Evolutionary conservation across 2,797 vertebrate species (phyloP).

Genomic region (Craterocephalus amniculus): DNA sequence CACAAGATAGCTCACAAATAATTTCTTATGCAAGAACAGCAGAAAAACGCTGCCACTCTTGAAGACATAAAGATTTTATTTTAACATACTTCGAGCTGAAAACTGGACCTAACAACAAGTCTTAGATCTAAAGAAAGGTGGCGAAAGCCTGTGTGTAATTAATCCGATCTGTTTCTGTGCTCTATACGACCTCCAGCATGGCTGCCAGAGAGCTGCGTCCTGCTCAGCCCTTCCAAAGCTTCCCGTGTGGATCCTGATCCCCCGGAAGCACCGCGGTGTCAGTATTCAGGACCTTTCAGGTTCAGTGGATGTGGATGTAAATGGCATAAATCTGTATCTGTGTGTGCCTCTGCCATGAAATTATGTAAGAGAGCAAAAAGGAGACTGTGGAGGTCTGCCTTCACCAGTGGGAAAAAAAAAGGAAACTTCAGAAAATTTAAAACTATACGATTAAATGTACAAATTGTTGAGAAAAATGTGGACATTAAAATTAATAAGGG

Average conservation of each 20-base stretch:
- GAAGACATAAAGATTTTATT: background rate
- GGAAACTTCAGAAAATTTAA: no score
- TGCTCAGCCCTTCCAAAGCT: background rate
- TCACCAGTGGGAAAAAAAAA: background rate
- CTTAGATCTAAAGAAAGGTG: no score
- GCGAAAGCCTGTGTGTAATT: background rate
- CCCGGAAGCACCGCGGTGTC: background rate
- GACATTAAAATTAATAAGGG: no score
- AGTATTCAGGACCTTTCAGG: background rate
- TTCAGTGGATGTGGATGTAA: background rate
- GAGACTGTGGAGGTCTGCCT: conserved; percentile 1
- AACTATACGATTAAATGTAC: no score
- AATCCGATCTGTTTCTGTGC: background rate
- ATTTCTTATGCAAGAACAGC: background rate
- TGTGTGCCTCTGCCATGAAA: background rate
- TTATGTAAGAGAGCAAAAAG: background rate
- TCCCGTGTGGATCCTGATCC: background rate
- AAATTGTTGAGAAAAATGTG: no score
- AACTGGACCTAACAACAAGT: background rate
- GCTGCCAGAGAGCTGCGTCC: background rate
- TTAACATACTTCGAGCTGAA: background rate
- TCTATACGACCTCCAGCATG: background rate
- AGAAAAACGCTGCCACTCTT: background rate
- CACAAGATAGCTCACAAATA: background rate
- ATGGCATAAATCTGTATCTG: background rate